Conservation (phyloP, 2,888 invertebrate genomes). For the Polia nebulosa region DNA sequence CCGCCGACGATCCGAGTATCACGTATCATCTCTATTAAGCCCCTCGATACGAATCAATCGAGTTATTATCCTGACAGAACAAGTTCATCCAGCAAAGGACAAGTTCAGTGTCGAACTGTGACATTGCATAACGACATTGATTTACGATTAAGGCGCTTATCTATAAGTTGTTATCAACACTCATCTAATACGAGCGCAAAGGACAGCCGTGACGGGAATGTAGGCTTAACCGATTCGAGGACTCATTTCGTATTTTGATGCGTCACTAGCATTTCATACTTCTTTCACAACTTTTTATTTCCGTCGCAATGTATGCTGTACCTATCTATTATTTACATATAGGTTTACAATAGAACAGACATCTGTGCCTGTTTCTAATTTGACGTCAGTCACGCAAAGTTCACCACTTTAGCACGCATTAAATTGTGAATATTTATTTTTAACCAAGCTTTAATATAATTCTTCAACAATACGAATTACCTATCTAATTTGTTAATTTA, state of each 20-base stretch:
- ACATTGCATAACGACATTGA: constrained; percentile 72
- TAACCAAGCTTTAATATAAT: constrained; percentile 62
- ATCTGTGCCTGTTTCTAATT: neutral
- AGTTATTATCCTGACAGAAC: constrained; percentile 47
- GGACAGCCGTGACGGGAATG: constrained; percentile 66
- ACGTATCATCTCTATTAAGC: constrained; percentile 37
- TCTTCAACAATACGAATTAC: constrained; percentile 75
- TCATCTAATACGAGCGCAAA: constrained; percentile 66
- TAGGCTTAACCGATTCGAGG: constrained; percentile 49
- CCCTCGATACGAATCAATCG: constrained; percentile 32
- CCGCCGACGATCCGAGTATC: constrained; percentile 19
- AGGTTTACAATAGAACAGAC: neutral
- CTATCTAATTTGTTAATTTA: constrained; percentile 80
- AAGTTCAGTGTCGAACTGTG: constrained; percentile 71
- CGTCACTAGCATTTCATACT: constrained; percentile 37
- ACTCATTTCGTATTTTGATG: constrained; percentile 34
- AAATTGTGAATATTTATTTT: constrained; percentile 49
- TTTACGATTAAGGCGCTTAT: constrained; percentile 72
- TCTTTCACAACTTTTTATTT: constrained; percentile 37
- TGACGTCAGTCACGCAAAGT: constrained; percentile 1
- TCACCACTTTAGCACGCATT: constrained; percentile 35
- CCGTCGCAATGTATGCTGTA: neutral
- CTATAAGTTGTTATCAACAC: constrained; percentile 69
- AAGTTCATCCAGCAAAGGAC: constrained; percentile 62
- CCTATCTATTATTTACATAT: neutral